phyloP scores from a whole-genome alignment of 2,888 invertebrate genomes.

The Eupithecia insigniata region DNA sequence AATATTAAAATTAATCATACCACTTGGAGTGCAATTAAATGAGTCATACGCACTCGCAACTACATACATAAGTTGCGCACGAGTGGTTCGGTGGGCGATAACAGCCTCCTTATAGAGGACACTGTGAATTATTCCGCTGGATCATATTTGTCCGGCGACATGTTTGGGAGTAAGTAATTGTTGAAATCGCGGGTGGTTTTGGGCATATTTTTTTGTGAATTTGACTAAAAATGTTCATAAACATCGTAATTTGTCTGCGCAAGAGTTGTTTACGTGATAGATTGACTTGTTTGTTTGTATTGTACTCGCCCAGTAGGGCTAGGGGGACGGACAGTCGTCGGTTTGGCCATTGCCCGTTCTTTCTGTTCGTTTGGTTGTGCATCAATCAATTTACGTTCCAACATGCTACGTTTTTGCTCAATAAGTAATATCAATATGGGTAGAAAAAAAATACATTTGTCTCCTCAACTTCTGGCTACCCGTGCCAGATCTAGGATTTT shows the following conservation, averaged over 20 bases:
- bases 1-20: neutral
- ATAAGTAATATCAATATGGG: neutral
- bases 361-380: neutral
- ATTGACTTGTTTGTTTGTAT: slow-evolving; percentile 6
- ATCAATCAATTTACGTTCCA: neutral
- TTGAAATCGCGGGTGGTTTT: neutral
- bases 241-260: slow-evolving; percentile 11
- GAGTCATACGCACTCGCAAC: neutral
- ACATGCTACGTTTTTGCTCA: neutral
- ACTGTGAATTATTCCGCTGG: slow-evolving; percentile 1
- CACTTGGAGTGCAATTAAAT: slow-evolving; percentile 4
- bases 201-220: slow-evolving; percentile 10
- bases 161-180: neutral
- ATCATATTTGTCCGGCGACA: neutral
- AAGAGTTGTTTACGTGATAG: neutral
- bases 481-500: too few species aligned
- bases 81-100: neutral
- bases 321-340: neutral
- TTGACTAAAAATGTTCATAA: slow-evolving; percentile 8
- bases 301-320: neutral
- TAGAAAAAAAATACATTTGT: neutral
- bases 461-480: neutral
- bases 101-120: neutral
- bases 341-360: too few species aligned
- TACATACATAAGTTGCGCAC: neutral